Base-by-base conservation (phyloP, 2,113 vertebrate species). In the Herpailurus yagouaroundi region DNA sequence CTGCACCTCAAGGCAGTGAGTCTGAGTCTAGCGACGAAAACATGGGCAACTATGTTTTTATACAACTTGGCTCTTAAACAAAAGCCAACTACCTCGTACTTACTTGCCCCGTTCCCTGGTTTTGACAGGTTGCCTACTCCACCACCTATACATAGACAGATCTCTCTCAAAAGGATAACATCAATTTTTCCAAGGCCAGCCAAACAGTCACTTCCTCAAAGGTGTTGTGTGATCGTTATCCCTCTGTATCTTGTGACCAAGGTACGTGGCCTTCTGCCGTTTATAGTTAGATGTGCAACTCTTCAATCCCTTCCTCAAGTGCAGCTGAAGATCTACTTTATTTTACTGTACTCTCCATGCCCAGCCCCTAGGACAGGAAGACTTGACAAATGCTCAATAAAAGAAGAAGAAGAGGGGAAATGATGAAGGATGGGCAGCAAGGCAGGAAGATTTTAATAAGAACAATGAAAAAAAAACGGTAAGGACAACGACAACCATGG, bases 161-260 rank as follows among this genome's bases (percentile, higher is more conserved):
- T 15, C 45, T 3, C 55, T 64, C 45, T 83, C 92, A 82, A 77
- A 91, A 80, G 7, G 41, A 50, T 69, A 96, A 48, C 48, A 86
- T 83, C 97, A 94, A 63, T 79, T 83, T 89, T 38, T 85, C 79
- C 36, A 36, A 96, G 71, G 66, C 74, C 77, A 71, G 69, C 55
- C 38, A n/a, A 91, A 91, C 50, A 94, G 73, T 7, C 45, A 84
- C 83, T 64, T 92, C 95, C 83, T 88, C 80, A 71, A 94, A 93
- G 63, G 74, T 81, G 50, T 1, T 79, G 50, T 60, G 0, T 85
- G 87, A 81, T 80, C 77, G 41, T 92, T 92, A 79, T 86, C 66
- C 74, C 80, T 77, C 89, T 66, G 9, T 41, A 77, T 55, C 94
- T 92, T 64, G 13, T 88, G 79, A 96, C 83, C 87, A 66, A 92